Percentiles rank a stretch among this genome's conserved stretches.
Conservation (phyloP, 2,888 invertebrate genomes). For the Drosophila neonasuta region DNA sequence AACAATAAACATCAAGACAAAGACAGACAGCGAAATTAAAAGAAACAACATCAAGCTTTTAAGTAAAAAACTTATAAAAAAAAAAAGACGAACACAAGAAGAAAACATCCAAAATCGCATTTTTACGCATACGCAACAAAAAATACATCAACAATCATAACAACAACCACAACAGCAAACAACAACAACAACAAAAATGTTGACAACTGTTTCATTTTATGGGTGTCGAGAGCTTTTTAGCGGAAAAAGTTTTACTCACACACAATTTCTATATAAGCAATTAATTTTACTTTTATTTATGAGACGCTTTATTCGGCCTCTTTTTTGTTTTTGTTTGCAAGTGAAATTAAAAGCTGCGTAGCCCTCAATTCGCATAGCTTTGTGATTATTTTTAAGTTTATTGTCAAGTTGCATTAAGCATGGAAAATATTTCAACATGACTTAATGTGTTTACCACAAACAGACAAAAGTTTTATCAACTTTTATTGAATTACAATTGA, state of each 20-base stretch:
- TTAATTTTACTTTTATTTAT: constrained; percentile 59
- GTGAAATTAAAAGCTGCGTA: constrained; percentile 42
- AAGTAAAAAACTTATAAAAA: constrained; percentile 6
- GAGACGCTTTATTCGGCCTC: constrained; percentile 14
- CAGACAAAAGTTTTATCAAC: no score
- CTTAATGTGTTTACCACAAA: no score
- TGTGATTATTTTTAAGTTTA: not conserved
- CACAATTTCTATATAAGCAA: constrained; percentile 46
- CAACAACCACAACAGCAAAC: constrained; percentile 4
- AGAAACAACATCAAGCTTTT: constrained; percentile 33
- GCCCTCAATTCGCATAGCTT: not conserved
- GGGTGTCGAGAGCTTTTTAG: constrained; percentile 27
- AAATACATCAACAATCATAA: constrained; percentile 2
- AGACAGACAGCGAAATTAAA: constrained; percentile 36
- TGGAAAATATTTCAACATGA: not conserved
- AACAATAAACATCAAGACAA: constrained; percentile 41
- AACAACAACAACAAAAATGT: constrained; percentile 24
- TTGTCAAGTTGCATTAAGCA: no score
- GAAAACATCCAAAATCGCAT: constrained; percentile 32
- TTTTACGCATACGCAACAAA: constrained; percentile 42
- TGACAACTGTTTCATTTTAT: constrained; percentile 45
- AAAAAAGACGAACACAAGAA: not conserved
- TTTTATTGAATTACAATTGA: no score
- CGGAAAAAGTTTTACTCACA: constrained; percentile 42
- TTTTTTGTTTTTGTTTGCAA: constrained; percentile 12